Evolutionary conservation across 2,888 invertebrate species (phyloP), one percentile per base, ranked within the genome.

Genomic region (Rutpela maculata): DNA sequence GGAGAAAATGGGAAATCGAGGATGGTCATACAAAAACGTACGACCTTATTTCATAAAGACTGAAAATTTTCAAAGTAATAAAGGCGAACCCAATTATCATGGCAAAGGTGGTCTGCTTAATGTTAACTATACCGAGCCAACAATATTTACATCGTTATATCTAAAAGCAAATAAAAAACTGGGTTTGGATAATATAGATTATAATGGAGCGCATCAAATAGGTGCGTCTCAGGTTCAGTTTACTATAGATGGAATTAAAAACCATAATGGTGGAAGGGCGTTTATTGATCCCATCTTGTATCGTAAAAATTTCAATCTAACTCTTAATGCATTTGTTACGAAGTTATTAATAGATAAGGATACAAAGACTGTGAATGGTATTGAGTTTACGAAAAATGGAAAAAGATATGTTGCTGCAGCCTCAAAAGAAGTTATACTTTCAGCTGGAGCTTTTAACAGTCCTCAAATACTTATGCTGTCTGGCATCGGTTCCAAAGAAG

Each of bases 21-120:
- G 96, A 10, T 97, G 97, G 97, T 96, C 88, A 95, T 97, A 95
- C 89, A 91, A 93, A 4, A 93, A 95, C 71, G 95, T 95, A 0
- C 90, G 97, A 4, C 94, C 94, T 55, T 97, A 97, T 87, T 97
- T 97, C 87, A 94, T 94, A 84, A 96, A 96, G 87, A 95, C 95
- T 0, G 96, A 96, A 88, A 95, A 96, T 88, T 57, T 15, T 2
- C 7, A 31, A 0, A 17, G 17, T n/a, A 7, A 50, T 4, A 26
- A 69, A 15, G 26, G 22, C 1, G 69, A 69, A 15, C n/a, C 35
- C 11, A 15, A 15, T 3, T 69, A 69, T 56, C 56, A 35, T n/a
- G 18, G 55, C 2, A 31, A n/a, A 9, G 18, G 31, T 17, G 69
- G 69, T 7, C 56, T 38, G 2, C 31, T 69, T n/a, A 0, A 55